A percentile compares a stretch with the other conserved stretches of the same genome.
Evolutionary conservation across 2,797 vertebrate genomes (phyloP).

Genomic region (Bryconaethiops microstoma): DNA sequence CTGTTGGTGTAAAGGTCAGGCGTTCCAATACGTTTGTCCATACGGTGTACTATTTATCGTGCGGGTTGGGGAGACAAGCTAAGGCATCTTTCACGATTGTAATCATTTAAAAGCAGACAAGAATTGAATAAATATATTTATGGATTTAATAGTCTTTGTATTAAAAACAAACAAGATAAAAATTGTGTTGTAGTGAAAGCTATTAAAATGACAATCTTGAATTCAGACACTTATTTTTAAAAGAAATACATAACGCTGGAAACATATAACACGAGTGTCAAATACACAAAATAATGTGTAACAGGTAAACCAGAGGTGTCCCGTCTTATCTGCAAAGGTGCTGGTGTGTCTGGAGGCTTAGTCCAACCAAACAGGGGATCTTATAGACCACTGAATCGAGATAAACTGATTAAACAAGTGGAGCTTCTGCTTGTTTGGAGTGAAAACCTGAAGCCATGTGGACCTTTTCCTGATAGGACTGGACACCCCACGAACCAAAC

Average conservation of each 20-base stretch:
- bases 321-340: too few species aligned
- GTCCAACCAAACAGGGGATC: too few species aligned
- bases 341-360: too few species aligned
- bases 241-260: background rate
- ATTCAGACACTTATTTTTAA: conserved; percentile 3
- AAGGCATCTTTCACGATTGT: background rate
- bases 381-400: too few species aligned
- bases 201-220: conserved; percentile 23
- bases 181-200: conserved; percentile 35
- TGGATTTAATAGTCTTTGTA: conserved; percentile 54
- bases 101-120: background rate
- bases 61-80: background rate
- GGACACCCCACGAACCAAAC: background rate
- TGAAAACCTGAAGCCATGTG: too few species aligned
- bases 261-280: conserved; percentile 1
- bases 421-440: too few species aligned
- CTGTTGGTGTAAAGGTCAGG: too few species aligned
- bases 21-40: too few species aligned
- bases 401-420: too few species aligned
- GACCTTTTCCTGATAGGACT: too few species aligned
- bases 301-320: background rate
- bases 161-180: conserved; percentile 49
- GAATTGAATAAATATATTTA: conserved; percentile 25
- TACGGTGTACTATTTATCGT: background rate
- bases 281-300: conserved; percentile 34